These are phyloP conservation scores for Agapornis roseicollis DNA, from an alignment of 2,113 vertebrate species.

Conservation along the genomic window DNA sequence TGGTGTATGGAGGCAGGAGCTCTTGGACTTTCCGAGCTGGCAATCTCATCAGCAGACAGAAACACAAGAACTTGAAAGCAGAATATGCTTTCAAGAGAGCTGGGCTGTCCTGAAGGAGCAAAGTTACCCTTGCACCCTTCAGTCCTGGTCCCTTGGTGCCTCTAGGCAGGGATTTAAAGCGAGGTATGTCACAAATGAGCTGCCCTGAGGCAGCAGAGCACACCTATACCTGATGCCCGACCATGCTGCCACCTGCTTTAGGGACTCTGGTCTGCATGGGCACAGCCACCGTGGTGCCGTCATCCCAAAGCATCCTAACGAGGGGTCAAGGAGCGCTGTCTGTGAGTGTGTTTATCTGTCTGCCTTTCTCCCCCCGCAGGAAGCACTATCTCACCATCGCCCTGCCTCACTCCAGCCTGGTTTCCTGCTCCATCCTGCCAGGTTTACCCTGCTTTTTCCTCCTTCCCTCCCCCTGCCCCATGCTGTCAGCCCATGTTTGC, in stretches of 20 bases:
- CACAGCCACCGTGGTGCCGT: neutral
- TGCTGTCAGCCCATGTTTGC: slow-evolving; percentile 72
- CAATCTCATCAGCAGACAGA: neutral
- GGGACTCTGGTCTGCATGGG: neutral
- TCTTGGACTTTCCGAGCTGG: neutral
- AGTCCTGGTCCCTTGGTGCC: neutral
- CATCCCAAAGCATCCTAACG: neutral
- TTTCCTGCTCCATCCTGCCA: slow-evolving; percentile 79
- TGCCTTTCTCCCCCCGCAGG: slow-evolving; percentile 70
- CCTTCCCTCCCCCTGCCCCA: slow-evolving; percentile 64
- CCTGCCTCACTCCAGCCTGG: slow-evolving; percentile 64
- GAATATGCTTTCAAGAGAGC: neutral
- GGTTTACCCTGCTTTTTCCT: slow-evolving; percentile 75
- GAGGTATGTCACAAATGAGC: neutral
- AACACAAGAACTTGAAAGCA: neutral
- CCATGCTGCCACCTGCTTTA: neutral
- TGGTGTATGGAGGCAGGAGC: neutral
- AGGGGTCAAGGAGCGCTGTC: neutral
- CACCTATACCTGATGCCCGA: neutral
- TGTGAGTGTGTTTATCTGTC: slow-evolving; percentile 52
- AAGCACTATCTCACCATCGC: slow-evolving; percentile 75
- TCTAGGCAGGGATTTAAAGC: neutral
- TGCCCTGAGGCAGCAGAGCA: neutral
- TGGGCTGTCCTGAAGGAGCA: neutral
- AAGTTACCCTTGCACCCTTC: neutral